Base-by-base conservation (phyloP, 2,888 invertebrate genomes). In the Scrobipalpa costella region DNA sequence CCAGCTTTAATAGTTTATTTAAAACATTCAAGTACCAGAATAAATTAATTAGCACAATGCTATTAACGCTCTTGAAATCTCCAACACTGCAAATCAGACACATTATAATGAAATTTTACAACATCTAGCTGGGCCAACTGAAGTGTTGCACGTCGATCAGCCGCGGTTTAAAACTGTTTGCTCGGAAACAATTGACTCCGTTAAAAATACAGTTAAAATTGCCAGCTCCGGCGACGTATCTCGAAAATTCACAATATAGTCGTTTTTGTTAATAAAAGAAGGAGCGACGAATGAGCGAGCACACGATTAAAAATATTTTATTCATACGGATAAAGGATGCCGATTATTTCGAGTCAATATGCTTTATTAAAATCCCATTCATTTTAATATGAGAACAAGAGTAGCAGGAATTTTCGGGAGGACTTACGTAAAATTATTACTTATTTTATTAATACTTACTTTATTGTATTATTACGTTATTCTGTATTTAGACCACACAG, bases 151-250 rank as follows among this genome's bases (percentile, higher is more conserved):
- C 27, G 52, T 52, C 27, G 52, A 27, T 52, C 52, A 52, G 33
- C 52, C 36, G 57, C 57, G 57, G 57, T 57, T 33, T 36, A 19
- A 57, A 36, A 36, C 33, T 34, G 57, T 57, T 57, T 57, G 57
- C 36, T 17, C 33, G 15, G 36, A 57, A 34, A 36, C 36, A 57
- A 36, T 57, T 57, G 36, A 57, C 57, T 57, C n/a, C 52, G 21
- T 21, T 27, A 7, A 52, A 52, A 52, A 52, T 33, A 2, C 27
- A 52, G 52, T 52, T 52, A 33, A 52, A 52, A 27, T 52, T 27
- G n/a, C 27, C 52, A 49, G 49, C 11, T 49, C 19, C 44, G 49
- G 49, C 8, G 19, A 49, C 49, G 49, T 19, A 44, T 44, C 44
- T 15, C 15, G 44, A 44, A 44, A 44, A 44, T 44, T 15, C 44